phyloP scores from a whole-genome alignment of 2,797 vertebrate genomes.

The Taeniopygia guttata region DNA sequence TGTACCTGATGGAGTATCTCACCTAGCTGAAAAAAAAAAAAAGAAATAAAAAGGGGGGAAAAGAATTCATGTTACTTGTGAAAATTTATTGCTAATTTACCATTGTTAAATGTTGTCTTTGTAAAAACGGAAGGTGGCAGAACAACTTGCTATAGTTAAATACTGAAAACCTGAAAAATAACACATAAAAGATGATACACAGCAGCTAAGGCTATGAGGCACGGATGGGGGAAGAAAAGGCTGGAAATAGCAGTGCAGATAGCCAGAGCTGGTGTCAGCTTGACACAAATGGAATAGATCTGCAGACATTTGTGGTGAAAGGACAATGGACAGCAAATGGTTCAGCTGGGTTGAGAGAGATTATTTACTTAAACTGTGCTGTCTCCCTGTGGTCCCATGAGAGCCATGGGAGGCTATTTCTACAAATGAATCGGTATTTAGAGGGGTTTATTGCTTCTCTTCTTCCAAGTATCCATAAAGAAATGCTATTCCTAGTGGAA shows the following conservation, averaged over 20 bases:
- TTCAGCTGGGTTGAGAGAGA: background rate
- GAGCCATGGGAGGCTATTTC: background rate
- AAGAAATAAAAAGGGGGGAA: fast-evolving
- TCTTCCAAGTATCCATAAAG: background rate
- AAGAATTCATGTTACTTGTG: background rate
- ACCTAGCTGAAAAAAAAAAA: background rate
- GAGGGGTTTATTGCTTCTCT: background rate
- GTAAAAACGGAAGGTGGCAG: background rate
- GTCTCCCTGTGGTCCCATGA: background rate
- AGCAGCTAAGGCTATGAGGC: background rate
- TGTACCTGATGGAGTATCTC: background rate
- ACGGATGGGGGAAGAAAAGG: background rate
- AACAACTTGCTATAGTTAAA: background rate
- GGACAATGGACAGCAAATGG: background rate
- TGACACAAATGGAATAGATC: background rate
- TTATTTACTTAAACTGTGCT: background rate
- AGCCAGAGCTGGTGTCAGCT: background rate
- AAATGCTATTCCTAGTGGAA: background rate
- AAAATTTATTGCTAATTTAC: background rate
- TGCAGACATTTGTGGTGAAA: background rate
- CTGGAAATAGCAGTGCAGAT: background rate
- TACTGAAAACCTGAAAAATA: background rate
- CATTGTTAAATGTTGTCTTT: background rate
- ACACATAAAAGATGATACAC: background rate
- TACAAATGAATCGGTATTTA: background rate